Conservation (phyloP, 2,797 vertebrate species). For the Sciurus carolinensis region DNA sequence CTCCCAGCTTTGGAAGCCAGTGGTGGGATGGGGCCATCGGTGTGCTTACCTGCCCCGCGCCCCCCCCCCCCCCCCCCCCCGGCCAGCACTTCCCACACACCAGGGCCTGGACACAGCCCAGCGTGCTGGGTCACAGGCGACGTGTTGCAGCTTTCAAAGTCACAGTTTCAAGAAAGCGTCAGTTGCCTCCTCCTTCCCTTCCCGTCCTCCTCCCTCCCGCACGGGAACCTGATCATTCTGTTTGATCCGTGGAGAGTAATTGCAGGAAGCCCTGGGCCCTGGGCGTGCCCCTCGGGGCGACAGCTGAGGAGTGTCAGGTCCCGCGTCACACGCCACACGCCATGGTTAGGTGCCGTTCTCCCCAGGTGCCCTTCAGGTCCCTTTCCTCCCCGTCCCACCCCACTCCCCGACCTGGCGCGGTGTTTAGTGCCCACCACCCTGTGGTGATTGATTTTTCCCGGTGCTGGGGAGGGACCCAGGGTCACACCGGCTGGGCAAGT, state of each 20-base stretch:
- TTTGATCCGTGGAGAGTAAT: not conserved
- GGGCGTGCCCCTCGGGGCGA: not conserved
- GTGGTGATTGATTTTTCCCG: not conserved
- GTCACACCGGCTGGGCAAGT: no score
- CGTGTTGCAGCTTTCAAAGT: not conserved
- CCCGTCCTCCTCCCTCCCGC: no score
- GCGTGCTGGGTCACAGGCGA: not conserved
- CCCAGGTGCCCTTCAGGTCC: not conserved
- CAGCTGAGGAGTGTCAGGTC: no score
- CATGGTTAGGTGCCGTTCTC: no score
- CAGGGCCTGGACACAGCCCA: not conserved
- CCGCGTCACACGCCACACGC: no score
- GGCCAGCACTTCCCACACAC: no score
- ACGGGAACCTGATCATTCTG: not conserved
- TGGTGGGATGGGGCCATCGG: no score
- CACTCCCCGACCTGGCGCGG: no score
- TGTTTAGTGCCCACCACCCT: not conserved
- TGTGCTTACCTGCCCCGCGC: no score
- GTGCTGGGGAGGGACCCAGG: not conserved
- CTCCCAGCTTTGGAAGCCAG: no score
- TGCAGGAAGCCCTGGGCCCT: not conserved
- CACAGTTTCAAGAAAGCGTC: not conserved
- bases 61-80: no score
- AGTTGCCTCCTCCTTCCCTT: no score
- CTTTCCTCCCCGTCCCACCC: accelerated